These are phyloP conservation scores for Ia io DNA, from an alignment of 2,113 vertebrate species.

Conservation along the genomic window DNA sequence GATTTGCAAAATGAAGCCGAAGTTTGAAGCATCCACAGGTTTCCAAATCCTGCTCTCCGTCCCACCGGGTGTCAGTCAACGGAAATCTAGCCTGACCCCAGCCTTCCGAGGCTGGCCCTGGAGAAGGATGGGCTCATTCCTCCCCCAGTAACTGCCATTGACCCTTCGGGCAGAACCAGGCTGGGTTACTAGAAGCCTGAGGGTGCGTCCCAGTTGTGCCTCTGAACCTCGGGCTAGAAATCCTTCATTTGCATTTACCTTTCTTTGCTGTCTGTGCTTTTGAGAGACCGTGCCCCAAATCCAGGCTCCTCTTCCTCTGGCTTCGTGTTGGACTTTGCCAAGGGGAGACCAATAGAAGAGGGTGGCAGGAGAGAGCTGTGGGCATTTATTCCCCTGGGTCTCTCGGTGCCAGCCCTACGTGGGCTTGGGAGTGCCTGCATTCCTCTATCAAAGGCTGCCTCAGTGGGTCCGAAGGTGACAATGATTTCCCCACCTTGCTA, in stretches of 20 bases:
- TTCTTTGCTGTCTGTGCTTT: background rate
- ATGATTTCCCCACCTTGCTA: too few species aligned
- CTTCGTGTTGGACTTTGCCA: background rate
- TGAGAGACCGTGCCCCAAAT: background rate
- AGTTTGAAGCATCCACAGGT: background rate
- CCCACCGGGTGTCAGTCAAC: rapidly evolving
- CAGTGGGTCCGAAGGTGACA: background rate
- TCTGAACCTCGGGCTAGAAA: background rate
- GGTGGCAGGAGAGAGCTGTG: rapidly evolving
- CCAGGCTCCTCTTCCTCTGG: background rate
- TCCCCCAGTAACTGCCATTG: rapidly evolving
- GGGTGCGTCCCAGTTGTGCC: background rate
- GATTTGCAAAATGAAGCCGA: background rate
- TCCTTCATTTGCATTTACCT: background rate
- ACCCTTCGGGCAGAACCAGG: rapidly evolving
- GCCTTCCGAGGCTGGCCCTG: background rate
- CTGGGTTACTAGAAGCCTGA: background rate
- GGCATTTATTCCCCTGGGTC: too few species aligned
- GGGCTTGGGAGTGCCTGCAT: background rate
- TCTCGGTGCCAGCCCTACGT: rapidly evolving
- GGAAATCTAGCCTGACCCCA: background rate
- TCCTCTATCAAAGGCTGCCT: background rate
- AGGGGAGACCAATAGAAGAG: rapidly evolving
- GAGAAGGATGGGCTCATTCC: rapidly evolving
- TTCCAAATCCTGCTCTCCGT: background rate